These are phyloP conservation scores for Vulpes lagopus DNA, from an alignment of 2,113 vertebrate genomes.

Conservation along the genomic window DNA sequence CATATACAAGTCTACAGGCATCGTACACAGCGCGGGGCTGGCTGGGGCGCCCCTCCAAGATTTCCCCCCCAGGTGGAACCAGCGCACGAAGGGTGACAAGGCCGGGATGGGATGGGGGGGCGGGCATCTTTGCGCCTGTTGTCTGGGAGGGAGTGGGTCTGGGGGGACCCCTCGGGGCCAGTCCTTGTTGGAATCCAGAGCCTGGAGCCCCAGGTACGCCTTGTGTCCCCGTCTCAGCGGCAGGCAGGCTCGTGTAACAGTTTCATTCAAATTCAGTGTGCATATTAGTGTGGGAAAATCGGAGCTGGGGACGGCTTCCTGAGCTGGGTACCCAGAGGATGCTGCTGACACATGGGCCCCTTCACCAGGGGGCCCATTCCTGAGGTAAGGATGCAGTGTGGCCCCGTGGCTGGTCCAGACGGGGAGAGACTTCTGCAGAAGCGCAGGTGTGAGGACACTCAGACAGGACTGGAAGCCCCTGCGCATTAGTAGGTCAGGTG, in stretches of 20 bases:
- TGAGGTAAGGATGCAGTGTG: conserved; percentile 82
- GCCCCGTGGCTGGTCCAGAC: background rate
- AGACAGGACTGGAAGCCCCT: conserved; percentile 54
- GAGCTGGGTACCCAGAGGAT: conserved; percentile 81
- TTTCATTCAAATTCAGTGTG: conserved; percentile 83
- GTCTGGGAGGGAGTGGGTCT: conserved; percentile 16
- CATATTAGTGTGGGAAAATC: conserved; percentile 78
- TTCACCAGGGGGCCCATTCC: conserved; percentile 79
- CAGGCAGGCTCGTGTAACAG: conserved; percentile 16
- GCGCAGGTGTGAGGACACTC: background rate
- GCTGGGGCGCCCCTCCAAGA: conserved; percentile 49
- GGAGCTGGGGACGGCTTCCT: conserved; percentile 76
- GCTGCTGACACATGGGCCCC: conserved; percentile 80
- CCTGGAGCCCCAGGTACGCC: conserved; percentile 41
- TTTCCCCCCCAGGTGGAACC: background rate
- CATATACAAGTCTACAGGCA: conserved; percentile 92
- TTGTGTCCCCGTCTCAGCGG: conserved; percentile 62
- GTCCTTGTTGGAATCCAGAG: conserved; percentile 32
- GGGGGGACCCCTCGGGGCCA: background rate
- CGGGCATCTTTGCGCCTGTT: conserved; percentile 29
- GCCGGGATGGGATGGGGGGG: background rate
- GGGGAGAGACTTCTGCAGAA: conserved; percentile 50
- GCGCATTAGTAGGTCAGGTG: conserved; percentile 44
- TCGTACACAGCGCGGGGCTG: conserved; percentile 85
- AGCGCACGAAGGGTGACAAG: background rate